Conservation (phyloP, 2,113 vertebrate genomes). For the Arizona elegans region DNA sequence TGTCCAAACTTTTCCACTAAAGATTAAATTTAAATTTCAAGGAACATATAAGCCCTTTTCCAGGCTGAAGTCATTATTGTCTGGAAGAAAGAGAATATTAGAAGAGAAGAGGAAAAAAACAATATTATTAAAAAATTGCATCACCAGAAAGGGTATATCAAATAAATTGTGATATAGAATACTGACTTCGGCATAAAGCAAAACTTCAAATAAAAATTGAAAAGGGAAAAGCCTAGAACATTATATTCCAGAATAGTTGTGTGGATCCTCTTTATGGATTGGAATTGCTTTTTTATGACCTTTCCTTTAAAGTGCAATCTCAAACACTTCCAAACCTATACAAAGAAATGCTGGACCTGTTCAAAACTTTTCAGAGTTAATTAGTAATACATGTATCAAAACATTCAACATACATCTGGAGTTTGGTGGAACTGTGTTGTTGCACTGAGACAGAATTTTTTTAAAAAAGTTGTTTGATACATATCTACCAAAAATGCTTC, state of each 20-base stretch:
- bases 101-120: constrained; percentile 19
- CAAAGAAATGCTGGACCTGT: constrained; percentile 43
- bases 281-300: constrained; percentile 48
- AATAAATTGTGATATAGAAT: constrained; percentile 49
- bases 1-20: constrained; percentile 46
- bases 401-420: constrained; percentile 64
- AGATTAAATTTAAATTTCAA: constrained; percentile 51
- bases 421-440: constrained; percentile 58
- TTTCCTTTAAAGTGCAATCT: constrained; percentile 59
- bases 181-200: constrained; percentile 39
- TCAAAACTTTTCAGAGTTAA: constrained; percentile 72
- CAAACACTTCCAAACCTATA: background rate
- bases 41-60: constrained; percentile 36
- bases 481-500: constrained; percentile 64
- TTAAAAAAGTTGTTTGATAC: constrained; percentile 64
- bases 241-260: constrained; percentile 1
- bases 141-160: constrained; percentile 37
- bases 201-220: constrained; percentile 31
- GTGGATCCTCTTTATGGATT: constrained; percentile 54
- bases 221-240: background rate
- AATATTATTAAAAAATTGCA: constrained; percentile 38
- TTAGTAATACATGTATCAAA: constrained; percentile 69
- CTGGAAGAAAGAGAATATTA: constrained; percentile 39
- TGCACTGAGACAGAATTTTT: constrained; percentile 66
- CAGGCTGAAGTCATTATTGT: constrained; percentile 48